Base-by-base conservation (phyloP, 2,797 vertebrate species). In the Hemibagrus guttatus region DNA sequence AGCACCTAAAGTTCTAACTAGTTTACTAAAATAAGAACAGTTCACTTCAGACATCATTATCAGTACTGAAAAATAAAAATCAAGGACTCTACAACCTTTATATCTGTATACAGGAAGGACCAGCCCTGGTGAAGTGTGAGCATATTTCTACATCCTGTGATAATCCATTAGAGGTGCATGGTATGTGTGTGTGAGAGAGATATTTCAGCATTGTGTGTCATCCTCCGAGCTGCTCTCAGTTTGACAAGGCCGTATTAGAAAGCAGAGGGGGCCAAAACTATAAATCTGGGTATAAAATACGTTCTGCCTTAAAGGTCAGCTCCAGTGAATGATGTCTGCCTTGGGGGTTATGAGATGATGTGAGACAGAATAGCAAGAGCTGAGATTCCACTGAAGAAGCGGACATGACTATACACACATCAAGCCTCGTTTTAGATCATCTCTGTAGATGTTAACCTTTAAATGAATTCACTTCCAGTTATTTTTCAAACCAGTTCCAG, bases 201-300 rank as follows among this genome's bases (percentile, higher is more conserved):
- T 79, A 79, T 59, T 79, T 79, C 31, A 79, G 31, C 2, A 39
- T 2, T 58, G 75, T 56, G 54, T 79, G 21, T 26, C 19, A 0
- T 59, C 76, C 56, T 79, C 56, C 23, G 76, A 59, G 21, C 12
- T 79, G 31, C 19, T 59, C 31, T 39, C 21, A 21, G 56, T 59
- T 59, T 79, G 31, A 79, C 21, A 79, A 59, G 21, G 28, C 75
- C 16, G 28, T 78, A 59, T 59, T 59, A 59, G 19, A 79, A 79
- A 79, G 56, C 76, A 59, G 76, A 59, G 11, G 5, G 21, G 76
- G 21, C 19, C 31, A 79, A 26, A 39, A 16, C 76, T 59, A 80
- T 93, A 92, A 91, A 92, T 94, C 90, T 91, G 82, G 88, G 66
- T 39, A 69, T 83, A 89, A 92, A 91, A 61, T 92, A 93, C 90